Percentiles rank a stretch among this genome's conserved stretches.
Evolutionary conservation across 1,140 invertebrate genomes (phyloP).

Genomic region (Drosophila guanche): DNA sequence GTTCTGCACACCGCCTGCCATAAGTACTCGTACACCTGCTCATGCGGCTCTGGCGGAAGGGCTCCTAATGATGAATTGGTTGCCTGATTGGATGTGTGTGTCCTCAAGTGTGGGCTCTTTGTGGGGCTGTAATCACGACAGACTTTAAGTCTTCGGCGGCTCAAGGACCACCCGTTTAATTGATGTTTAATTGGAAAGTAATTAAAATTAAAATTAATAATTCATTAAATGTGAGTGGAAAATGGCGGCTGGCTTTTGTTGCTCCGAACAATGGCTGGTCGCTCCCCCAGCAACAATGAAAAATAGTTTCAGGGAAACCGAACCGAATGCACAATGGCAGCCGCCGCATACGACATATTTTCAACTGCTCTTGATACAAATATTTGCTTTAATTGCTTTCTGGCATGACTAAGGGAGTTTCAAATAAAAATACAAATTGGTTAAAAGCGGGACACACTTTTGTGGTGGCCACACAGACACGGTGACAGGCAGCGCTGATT

Average conservation of each 20-base stretch:
- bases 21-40: too few species aligned
- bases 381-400: conserved; percentile 26
- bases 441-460: conserved; percentile 8
- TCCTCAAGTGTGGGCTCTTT: neutral
- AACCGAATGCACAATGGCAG: neutral
- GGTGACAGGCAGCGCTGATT: conserved; percentile 9
- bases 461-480: too few species aligned
- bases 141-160: conserved; percentile 4
- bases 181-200: conserved; percentile 73
- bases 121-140: conserved; percentile 15
- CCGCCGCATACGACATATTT: neutral
- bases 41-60: too few species aligned
- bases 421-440: neutral
- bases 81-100: conserved; percentile 18
- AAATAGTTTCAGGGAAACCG: conserved; percentile 13
- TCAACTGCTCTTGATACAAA: conserved; percentile 17
- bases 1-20: conserved; percentile 1
- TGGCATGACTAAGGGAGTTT: neutral
- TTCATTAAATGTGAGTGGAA: conserved; percentile 49
- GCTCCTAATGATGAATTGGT: conserved; percentile 15
- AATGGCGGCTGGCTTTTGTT: conserved; percentile 48
- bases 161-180: conserved; percentile 49
- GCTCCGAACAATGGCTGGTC: conserved; percentile 1
- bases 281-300: conserved; percentile 24
- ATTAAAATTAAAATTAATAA: conserved; percentile 80